Evolutionary conservation across 2,113 vertebrate species (phyloP).

Genomic region (Rana temporaria): DNA sequence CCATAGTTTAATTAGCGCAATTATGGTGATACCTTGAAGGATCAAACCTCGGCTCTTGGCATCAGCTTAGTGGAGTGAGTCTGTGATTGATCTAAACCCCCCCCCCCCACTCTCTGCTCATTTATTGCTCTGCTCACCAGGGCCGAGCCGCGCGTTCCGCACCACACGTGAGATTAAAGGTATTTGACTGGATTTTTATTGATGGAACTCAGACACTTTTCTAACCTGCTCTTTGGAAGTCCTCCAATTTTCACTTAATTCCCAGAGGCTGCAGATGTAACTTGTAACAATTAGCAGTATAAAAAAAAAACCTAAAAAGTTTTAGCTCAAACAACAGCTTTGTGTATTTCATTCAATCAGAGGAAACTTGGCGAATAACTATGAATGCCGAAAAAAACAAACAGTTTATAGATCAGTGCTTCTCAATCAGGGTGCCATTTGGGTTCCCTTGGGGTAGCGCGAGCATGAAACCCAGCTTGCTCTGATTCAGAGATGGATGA

Average conservation of each 20-base stretch:
- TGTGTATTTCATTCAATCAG: too few relatives aligned
- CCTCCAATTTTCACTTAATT: constrained; percentile 2
- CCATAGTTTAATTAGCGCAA: constrained; percentile 14
- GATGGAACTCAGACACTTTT: constrained; percentile 30
- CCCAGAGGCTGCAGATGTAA: background rate
- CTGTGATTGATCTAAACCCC: constrained; percentile 21
- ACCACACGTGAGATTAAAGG: constrained; percentile 29
- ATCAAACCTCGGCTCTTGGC: background rate
- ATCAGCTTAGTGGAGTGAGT: background rate
- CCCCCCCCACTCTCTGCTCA: constrained; percentile 5
- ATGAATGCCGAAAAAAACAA: too few relatives aligned
- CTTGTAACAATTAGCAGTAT: background rate
- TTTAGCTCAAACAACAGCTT: too few relatives aligned
- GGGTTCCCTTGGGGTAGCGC: too few relatives aligned
- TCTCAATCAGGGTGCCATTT: too few relatives aligned
- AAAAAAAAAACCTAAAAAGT: background rate
- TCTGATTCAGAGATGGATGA: too few relatives aligned
- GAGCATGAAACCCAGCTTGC: too few relatives aligned
- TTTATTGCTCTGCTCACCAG: constrained; percentile 8
- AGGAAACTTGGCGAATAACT: too few relatives aligned
- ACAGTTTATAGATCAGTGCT: too few relatives aligned
- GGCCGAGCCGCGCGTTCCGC: background rate
- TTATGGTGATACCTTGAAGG: background rate
- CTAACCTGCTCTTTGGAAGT: constrained; percentile 1
- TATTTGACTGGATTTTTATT: background rate